These are phyloP conservation scores for Pipistrellus pygmaeus DNA, from an alignment of 2,797 vertebrate species.

Conservation along the genomic window DNA sequence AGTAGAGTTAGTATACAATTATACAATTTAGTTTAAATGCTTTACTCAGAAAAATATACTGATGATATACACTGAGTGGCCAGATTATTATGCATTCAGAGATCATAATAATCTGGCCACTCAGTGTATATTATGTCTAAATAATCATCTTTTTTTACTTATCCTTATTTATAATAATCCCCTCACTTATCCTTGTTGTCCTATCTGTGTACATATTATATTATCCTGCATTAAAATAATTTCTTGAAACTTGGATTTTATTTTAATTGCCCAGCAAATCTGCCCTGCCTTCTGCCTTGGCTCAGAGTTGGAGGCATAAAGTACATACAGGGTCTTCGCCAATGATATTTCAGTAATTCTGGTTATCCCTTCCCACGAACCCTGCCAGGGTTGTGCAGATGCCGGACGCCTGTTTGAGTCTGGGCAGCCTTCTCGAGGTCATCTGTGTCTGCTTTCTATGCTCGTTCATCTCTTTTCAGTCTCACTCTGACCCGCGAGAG, in stretches of 20 bases:
- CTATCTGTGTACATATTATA: neutral
- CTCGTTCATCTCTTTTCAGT: neutral
- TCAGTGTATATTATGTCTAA: neutral
- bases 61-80: neutral
- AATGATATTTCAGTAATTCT: neutral
- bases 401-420: neutral
- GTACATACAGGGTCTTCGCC: neutral
- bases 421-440: neutral
- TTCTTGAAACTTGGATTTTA: neutral
- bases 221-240: neutral
- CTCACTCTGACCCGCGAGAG: neutral
- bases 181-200: neutral
- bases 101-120: too few relatives aligned
- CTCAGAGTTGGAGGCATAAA: neutral
- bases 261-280: neutral
- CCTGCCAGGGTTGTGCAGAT: neutral
- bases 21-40: neutral
- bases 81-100: too few relatives aligned
- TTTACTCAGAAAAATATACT: slow-evolving; percentile 24
- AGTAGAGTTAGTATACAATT: neutral
- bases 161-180: neutral
- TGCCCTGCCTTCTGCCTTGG: neutral
- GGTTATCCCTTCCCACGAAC: neutral
- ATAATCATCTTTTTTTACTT: neutral
- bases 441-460: neutral